Evolutionary conservation across 2,888 invertebrate species (phyloP).

Genomic region (Antheraea yamamai): DNA sequence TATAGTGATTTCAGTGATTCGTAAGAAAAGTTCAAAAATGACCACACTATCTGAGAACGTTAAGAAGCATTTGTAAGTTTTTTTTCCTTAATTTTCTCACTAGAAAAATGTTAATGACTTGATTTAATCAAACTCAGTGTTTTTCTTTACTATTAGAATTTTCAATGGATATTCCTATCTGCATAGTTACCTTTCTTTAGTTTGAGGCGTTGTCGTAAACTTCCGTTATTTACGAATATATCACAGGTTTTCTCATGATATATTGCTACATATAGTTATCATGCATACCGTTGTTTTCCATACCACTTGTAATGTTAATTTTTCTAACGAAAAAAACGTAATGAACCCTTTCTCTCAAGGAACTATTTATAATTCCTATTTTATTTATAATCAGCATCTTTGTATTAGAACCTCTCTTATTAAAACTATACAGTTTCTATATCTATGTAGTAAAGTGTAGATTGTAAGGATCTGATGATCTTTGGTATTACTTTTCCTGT

Average conservation of each 20-base stretch:
- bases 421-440: neutral
- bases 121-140: neutral
- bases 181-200: neutral
- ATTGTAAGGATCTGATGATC: neutral
- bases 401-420: neutral
- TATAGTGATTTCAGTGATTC: conserved; percentile 1
- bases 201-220: conserved; percentile 11
- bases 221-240: conserved; percentile 17
- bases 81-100: conserved; percentile 15
- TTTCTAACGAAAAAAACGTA: neutral
- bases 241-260: neutral
- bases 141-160: neutral
- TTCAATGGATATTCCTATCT: neutral
- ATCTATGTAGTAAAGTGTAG: neutral
- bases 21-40: conserved; percentile 45
- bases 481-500: neutral
- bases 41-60: conserved; percentile 57
- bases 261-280: neutral
- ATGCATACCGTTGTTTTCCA: neutral
- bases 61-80: conserved; percentile 67
- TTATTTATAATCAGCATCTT: neutral
- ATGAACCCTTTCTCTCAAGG: neutral
- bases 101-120: neutral
- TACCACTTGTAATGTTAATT: neutral
- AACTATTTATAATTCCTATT: neutral